A percentile compares a stretch with the other conserved stretches of the same genome.
These are phyloP conservation scores for Neotoxoptera formosana DNA, from an alignment of 1,140 invertebrate genomes.

Conservation along the genomic window DNA sequence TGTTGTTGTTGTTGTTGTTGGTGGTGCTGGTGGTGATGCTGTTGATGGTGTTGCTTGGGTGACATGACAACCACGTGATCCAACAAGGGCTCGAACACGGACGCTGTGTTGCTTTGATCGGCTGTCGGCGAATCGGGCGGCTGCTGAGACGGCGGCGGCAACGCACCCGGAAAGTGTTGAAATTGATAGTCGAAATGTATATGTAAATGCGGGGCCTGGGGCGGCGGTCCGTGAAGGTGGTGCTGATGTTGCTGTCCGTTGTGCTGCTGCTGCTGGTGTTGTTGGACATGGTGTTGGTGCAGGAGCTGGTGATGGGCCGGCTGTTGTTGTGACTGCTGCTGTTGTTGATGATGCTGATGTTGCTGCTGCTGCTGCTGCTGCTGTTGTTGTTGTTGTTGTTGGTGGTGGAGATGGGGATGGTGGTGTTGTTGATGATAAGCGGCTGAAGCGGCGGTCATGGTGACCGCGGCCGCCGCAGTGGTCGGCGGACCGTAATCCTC, in stretches of 20 bases:
- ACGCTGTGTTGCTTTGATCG: conserved; percentile 61
- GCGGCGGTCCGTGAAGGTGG: conserved; percentile 59
- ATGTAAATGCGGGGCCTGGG: conserved; percentile 63
- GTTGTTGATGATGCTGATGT: conserved; percentile 56
- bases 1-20: conserved; percentile 73
- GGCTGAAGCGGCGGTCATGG: conserved; percentile 44
- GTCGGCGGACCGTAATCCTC: conserved; percentile 72
- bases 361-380: conserved; percentile 61
- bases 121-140: conserved; percentile 61
- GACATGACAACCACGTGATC: conserved; percentile 67
- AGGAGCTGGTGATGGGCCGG: conserved; percentile 45
- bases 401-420: conserved; percentile 60
- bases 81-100: conserved; percentile 67
- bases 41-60: conserved; percentile 80
- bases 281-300: conserved; percentile 62
- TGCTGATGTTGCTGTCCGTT: not conserved
- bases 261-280: conserved; percentile 39
- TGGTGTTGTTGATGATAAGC: conserved; percentile 61
- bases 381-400: conserved; percentile 60
- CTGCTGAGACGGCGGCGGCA: conserved; percentile 63
- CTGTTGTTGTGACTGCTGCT: conserved; percentile 5
- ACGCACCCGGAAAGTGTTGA: conserved; percentile 67
- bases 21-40: conserved; percentile 74
- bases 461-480: conserved; percentile 56
- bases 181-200: conserved; percentile 62